Evolutionary conservation across 2,888 invertebrate genomes (phyloP).

Genomic region (Lepidocyrtoides sp.): DNA sequence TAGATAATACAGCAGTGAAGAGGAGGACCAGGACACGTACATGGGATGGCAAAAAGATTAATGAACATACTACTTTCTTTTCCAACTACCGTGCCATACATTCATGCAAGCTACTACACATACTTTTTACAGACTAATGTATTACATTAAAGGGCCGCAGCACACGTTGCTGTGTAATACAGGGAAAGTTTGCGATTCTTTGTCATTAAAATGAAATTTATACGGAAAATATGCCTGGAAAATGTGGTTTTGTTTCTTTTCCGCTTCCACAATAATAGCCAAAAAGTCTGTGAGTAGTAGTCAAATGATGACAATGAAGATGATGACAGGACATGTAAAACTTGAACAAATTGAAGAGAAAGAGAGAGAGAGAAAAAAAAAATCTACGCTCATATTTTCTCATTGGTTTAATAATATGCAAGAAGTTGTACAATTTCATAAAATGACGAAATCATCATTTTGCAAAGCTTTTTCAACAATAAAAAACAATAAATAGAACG

Average conservation of each 20-base stretch:
- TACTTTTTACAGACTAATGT: background rate
- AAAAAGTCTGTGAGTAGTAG: background rate
- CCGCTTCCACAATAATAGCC: background rate
- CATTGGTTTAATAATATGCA: background rate
- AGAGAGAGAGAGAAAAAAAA: too few relatives aligned
- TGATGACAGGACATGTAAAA: background rate
- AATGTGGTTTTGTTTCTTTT: slow-evolving; percentile 46
- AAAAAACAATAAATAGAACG: too few relatives aligned
- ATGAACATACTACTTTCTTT: slow-evolving; percentile 7
- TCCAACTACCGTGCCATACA: too few relatives aligned
- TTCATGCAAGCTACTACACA: too few relatives aligned
- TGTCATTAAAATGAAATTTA: slow-evolving; percentile 47
- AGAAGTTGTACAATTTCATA: too few relatives aligned
- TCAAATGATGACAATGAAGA: background rate
- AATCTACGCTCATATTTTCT: background rate
- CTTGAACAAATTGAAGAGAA: slow-evolving; percentile 1
- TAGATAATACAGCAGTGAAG: background rate
- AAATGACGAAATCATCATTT: too few relatives aligned
- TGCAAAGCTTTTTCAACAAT: background rate
- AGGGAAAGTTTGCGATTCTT: background rate
- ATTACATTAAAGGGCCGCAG: background rate
- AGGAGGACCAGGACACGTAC: background rate
- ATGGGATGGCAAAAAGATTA: background rate
- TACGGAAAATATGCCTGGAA: slow-evolving; percentile 6
- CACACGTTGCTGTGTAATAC: background rate